Percentiles rank a stretch among this genome's conserved stretches.
phyloP scores from a whole-genome alignment of 1,140 invertebrate species.

The Andrena cerasifolii region DNA sequence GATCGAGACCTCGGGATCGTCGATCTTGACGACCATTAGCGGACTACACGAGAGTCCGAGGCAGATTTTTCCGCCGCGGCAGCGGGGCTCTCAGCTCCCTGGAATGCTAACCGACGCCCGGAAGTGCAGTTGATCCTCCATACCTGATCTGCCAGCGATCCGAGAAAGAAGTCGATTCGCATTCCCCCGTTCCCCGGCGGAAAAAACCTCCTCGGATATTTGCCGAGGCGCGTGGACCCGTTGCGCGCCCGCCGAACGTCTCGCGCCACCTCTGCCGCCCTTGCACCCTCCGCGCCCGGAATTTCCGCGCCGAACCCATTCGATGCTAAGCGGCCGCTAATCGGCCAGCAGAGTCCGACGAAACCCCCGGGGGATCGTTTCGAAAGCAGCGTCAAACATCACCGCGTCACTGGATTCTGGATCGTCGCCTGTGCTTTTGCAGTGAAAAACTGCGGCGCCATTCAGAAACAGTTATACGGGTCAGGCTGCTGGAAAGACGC shows the following conservation, averaged over 20 bases:
- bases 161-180: constrained; percentile 52
- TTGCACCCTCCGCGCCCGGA: background rate
- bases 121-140: constrained; percentile 59
- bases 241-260: background rate
- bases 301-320: constrained; percentile 23
- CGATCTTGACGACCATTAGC: constrained; percentile 67
- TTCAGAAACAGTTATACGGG: background rate
- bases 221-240: background rate
- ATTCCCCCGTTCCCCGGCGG: constrained; percentile 28
- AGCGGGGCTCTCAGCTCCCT: constrained; percentile 32
- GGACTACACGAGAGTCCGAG: constrained; percentile 55
- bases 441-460: background rate
- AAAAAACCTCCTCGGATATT: constrained; percentile 50
- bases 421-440: too few species aligned
- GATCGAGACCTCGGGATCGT: constrained; percentile 57
- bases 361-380: background rate
- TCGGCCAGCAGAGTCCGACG: constrained; percentile 10
- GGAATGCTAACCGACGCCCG: constrained; percentile 62
- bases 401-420: too few species aligned
- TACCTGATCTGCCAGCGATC: constrained; percentile 51
- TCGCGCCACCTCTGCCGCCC: background rate
- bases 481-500: background rate
- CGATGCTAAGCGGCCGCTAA: constrained; percentile 36
- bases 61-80: background rate
- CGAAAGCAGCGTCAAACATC: too few species aligned